These are phyloP conservation scores for Hyaena hyaena DNA, from an alignment of 2,113 vertebrate species.

Conservation along the genomic window DNA sequence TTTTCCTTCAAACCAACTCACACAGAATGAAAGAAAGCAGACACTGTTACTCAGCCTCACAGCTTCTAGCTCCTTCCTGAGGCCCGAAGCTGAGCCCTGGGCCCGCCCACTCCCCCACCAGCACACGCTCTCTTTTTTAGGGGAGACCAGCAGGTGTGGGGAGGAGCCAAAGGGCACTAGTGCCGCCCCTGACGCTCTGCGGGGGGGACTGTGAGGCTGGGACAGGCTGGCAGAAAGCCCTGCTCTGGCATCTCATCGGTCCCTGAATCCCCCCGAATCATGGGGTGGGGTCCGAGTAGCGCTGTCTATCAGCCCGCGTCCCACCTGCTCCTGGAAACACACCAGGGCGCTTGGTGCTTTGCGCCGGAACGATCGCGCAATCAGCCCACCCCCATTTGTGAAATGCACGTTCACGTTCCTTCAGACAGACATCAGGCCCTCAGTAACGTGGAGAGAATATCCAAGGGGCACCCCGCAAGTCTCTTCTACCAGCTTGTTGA, in stretches of 20 bases:
- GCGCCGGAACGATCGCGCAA: accelerated
- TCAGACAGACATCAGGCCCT: neutral
- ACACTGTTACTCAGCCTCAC: accelerated
- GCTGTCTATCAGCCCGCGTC: neutral
- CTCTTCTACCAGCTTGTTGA: neutral
- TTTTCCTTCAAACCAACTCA: neutral
- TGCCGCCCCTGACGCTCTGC: neutral
- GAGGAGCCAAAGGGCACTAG: neutral
- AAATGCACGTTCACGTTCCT: accelerated
- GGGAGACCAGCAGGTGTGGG: neutral
- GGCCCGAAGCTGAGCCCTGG: neutral
- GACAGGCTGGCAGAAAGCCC: too few species aligned
- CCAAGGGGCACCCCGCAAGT: neutral
- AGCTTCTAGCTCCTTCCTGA: neutral
- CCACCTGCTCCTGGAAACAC: neutral
- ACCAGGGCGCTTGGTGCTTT: neutral
- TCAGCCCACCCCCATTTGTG: neutral
- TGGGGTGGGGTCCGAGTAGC: neutral
- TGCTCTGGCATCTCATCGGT: neutral
- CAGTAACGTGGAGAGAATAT: neutral
- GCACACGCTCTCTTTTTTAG: neutral
- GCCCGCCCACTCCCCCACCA: neutral
- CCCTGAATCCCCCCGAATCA: neutral
- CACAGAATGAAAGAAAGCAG: neutral
- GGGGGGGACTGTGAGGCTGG: neutral